Evolutionary conservation across 2,888 invertebrate genomes (phyloP).

Genomic region (Heliconius aoede): DNA sequence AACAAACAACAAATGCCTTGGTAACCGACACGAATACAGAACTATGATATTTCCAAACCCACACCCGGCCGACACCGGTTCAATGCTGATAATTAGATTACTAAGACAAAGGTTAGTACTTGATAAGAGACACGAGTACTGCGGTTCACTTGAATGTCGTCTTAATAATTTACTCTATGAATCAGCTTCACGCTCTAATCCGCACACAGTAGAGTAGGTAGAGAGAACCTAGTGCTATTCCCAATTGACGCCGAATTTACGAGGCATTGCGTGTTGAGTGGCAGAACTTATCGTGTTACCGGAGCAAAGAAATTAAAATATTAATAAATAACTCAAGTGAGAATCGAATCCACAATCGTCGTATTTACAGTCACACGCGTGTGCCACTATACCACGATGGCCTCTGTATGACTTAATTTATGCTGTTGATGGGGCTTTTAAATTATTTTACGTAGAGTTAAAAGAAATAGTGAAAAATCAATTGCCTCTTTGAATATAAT

Average conservation of each 20-base stretch:
- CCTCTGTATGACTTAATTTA: too few relatives aligned
- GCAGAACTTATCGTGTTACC: background rate
- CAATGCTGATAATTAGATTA: constrained; percentile 8
- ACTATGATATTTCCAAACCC: background rate
- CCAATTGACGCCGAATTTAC: background rate
- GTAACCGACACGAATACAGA: constrained; percentile 24
- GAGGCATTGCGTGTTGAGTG: background rate
- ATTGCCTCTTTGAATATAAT: too few relatives aligned
- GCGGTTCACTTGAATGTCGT: constrained; percentile 6
- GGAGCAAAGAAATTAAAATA: too few relatives aligned
- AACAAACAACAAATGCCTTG: constrained; percentile 12
- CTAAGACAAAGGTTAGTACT: constrained; percentile 28
- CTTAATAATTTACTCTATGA: background rate
- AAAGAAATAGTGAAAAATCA: too few relatives aligned
- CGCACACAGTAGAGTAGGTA: background rate
- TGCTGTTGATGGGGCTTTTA: too few relatives aligned
- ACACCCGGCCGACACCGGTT: constrained; percentile 28
- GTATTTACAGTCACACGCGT: too few relatives aligned
- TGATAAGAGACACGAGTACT: constrained; percentile 24
- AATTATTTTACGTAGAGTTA: too few relatives aligned
- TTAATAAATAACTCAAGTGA: too few relatives aligned
- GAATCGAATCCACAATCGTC: too few relatives aligned
- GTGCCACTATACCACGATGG: too few relatives aligned
- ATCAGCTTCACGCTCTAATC: background rate
- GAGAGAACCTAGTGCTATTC: background rate